phyloP scores from a whole-genome alignment of 2,888 invertebrate species.

The Ypsolopha scabrella region DNA sequence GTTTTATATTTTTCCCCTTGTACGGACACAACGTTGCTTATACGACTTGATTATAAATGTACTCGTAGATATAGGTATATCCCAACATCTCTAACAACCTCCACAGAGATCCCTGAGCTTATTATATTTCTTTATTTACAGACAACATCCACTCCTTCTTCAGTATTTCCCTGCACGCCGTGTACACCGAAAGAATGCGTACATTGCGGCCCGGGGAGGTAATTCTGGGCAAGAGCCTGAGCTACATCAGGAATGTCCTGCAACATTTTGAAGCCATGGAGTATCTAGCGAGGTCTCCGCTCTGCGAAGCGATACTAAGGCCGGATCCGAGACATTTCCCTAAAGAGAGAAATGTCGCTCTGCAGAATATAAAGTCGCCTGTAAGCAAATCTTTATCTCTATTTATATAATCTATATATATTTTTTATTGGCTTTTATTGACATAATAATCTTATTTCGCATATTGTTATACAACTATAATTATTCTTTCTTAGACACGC shows the following conservation, averaged over 20 bases:
- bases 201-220: conserved; percentile 34
- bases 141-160: conserved; percentile 44
- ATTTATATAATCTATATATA: background rate
- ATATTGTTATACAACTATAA: too few species aligned
- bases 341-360: conserved; percentile 12
- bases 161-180: conserved; percentile 40
- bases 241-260: conserved; percentile 58
- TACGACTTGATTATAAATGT: too few species aligned
- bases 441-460: too few species aligned
- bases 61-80: too few species aligned
- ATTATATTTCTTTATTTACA: conserved; percentile 20
- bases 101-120: background rate
- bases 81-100: too few species aligned
- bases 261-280: conserved; percentile 74
- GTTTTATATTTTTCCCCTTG: too few species aligned
- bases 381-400: conserved; percentile 21
- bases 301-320: conserved; percentile 68
- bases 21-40: too few species aligned
- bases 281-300: conserved; percentile 68
- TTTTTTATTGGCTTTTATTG: background rate
- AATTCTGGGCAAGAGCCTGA: conserved; percentile 31
- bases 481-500: too few species aligned
- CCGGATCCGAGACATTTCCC: conserved; percentile 63
- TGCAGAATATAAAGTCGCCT: conserved; percentile 28
- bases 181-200: conserved; percentile 44